Conservation (phyloP, 2,888 invertebrate species). For the Ischnus inquisitorius region DNA sequence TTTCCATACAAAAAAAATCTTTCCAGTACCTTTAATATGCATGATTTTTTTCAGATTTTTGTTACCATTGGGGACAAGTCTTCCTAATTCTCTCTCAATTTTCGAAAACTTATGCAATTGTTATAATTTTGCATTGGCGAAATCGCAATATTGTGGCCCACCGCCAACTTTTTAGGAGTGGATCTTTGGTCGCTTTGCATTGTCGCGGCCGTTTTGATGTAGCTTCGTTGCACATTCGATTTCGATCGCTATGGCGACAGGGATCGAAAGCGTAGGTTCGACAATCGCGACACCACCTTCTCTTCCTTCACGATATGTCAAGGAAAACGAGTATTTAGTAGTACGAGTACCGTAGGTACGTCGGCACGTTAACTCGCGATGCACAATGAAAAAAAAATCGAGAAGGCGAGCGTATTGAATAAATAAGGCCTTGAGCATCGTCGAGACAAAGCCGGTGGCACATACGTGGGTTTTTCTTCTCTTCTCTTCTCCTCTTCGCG, state of each 20-base stretch:
- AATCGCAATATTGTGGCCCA: no score
- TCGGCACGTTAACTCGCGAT: slow-evolving; percentile 50
- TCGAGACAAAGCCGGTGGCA: slow-evolving; percentile 40
- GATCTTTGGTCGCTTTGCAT: background rate
- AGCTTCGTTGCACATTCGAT: slow-evolving; percentile 14
- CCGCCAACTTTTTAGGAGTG: background rate
- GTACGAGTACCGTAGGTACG: slow-evolving; percentile 21
- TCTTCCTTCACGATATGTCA: slow-evolving; percentile 75
- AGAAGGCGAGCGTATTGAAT: background rate
- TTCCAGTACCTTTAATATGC: no score
- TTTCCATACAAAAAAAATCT: no score
- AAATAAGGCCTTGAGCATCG: background rate
- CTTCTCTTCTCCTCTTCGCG: background rate
- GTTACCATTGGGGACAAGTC: no score
- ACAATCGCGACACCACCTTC: slow-evolving; percentile 10
- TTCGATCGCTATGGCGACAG: slow-evolving; percentile 13
- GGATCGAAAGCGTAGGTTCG: slow-evolving; percentile 63
- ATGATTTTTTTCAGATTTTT: no score
- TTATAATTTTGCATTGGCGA: no score
- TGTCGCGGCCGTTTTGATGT: background rate
- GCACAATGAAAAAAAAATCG: slow-evolving; percentile 27
- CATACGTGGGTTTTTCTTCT: slow-evolving; percentile 29
- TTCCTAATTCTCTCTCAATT: no score
- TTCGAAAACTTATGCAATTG: no score
- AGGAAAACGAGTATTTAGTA: slow-evolving; percentile 76